A percentile compares a stretch with the other conserved stretches of the same genome.
Conservation (phyloP, 1,140 invertebrate genomes). For the Planococcus citri region DNA sequence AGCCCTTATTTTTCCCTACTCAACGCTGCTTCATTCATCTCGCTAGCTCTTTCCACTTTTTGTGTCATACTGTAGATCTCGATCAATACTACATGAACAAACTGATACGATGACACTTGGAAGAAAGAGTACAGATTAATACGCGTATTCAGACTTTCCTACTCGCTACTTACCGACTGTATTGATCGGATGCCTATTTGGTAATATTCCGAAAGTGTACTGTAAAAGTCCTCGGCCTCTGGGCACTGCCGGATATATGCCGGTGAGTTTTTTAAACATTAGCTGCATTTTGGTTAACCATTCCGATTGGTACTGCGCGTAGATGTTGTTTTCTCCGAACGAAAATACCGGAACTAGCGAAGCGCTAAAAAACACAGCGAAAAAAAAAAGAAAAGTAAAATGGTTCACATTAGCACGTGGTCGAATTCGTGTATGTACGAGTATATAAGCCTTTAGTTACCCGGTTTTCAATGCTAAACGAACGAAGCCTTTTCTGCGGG, state of each 20-base stretch:
- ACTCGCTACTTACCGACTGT: conserved; percentile 58
- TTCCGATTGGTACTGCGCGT: conserved; percentile 53
- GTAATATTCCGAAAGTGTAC: conserved; percentile 74
- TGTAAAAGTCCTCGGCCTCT: conserved; percentile 82
- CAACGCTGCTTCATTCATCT: too few species aligned
- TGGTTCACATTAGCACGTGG: background rate
- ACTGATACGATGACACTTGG: too few species aligned
- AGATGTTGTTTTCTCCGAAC: conserved; percentile 86
- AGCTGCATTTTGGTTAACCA: background rate
- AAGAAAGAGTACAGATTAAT: too few species aligned
- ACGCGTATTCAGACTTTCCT: too few species aligned
- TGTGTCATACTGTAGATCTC: too few species aligned
- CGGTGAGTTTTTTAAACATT: background rate
- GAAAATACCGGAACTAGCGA: conserved; percentile 75
- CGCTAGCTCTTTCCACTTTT: too few species aligned
- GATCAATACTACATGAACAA: too few species aligned
- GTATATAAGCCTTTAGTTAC: conserved; percentile 35
- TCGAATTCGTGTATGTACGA: background rate
- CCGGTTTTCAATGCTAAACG: conserved; percentile 64
- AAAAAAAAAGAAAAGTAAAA: background rate
- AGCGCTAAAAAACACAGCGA: conserved; percentile 38
- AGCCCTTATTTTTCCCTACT: too few species aligned
- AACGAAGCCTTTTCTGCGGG: conserved; percentile 66
- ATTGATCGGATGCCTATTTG: conserved; percentile 59
- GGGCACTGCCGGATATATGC: conserved; percentile 31